These are phyloP conservation scores for Callospermophilus lateralis DNA, from an alignment of 2,113 vertebrate genomes.

Conservation along the genomic window DNA sequence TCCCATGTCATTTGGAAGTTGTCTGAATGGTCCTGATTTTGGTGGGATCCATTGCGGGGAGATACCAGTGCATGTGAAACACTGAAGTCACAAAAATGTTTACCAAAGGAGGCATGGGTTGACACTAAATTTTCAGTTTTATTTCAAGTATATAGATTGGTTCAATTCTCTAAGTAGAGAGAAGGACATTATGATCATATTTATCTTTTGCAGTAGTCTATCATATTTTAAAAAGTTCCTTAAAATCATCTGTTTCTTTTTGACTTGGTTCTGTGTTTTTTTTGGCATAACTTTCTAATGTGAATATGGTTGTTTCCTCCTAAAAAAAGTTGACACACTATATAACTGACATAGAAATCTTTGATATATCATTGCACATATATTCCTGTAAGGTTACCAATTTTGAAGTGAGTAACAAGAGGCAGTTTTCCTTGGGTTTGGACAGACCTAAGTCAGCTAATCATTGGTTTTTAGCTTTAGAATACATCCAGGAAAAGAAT, in stretches of 20 bases:
- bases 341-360: slow-evolving; percentile 26
- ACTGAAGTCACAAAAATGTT: slow-evolving; percentile 24
- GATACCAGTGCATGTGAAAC: not conserved
- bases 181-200: too few relatives aligned
- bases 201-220: too few relatives aligned
- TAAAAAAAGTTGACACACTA: slow-evolving; percentile 1
- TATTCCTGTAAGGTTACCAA: slow-evolving; percentile 41
- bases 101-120: slow-evolving; percentile 40
- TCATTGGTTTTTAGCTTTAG: slow-evolving; percentile 30
- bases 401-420: slow-evolving; percentile 16
- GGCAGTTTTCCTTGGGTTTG: slow-evolving; percentile 11
- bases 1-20: not conserved
- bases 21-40: slow-evolving; percentile 47
- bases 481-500: slow-evolving; percentile 20
- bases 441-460: not conserved
- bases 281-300: not conserved
- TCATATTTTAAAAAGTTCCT: not conserved
- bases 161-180: not conserved
- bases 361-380: slow-evolving; percentile 2
- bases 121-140: slow-evolving; percentile 30
- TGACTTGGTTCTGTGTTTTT: slow-evolving; percentile 17
- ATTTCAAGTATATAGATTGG: slow-evolving; percentile 6
- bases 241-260: slow-evolving; percentile 49
- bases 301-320: slow-evolving; percentile 33
- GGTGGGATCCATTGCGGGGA: not conserved